phyloP scores from a whole-genome alignment of 2,113 vertebrate species.

The Morone saxatilis region DNA sequence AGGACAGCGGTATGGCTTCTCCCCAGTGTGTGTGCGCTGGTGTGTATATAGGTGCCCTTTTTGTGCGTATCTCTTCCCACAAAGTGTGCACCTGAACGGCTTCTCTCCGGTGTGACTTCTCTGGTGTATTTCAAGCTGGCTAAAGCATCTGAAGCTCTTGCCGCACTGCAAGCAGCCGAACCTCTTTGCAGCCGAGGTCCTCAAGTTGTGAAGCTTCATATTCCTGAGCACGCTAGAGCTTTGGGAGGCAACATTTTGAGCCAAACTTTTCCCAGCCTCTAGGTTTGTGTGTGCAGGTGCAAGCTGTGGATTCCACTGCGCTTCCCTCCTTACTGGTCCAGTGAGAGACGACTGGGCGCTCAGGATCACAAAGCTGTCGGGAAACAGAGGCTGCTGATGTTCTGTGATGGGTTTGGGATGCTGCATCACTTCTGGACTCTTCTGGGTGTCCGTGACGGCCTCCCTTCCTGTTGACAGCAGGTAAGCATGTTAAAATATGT shows the following conservation, averaged over 20 bases:
- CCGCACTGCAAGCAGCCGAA: conserved; percentile 82
- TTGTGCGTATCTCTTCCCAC: conserved; percentile 84
- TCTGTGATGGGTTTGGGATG: conserved; percentile 41
- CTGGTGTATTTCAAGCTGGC: conserved; percentile 86
- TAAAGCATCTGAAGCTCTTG: conserved; percentile 84
- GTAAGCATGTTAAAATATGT: background rate
- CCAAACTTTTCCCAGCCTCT: conserved; percentile 42
- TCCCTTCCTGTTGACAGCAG: conserved; percentile 64
- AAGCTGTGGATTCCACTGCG: conserved; percentile 59
- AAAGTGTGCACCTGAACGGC: conserved; percentile 82
- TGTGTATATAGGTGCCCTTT: conserved; percentile 86
- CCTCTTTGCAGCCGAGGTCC: conserved; percentile 73
- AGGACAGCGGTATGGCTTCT: conserved; percentile 84
- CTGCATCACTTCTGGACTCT: conserved; percentile 44
- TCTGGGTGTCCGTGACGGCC: conserved; percentile 30
- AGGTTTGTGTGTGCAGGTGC: conserved; percentile 34
- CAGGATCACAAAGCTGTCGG: conserved; percentile 43
- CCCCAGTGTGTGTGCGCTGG: conserved; percentile 85
- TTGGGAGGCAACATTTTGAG: conserved; percentile 56
- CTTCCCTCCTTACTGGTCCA: conserved; percentile 39
- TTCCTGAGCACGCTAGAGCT: conserved; percentile 55
- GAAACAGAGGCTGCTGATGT: conserved; percentile 50
- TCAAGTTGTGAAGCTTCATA: conserved; percentile 67
- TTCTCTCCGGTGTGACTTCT: conserved; percentile 86
- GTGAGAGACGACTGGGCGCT: conserved; percentile 34